Base-by-base conservation (phyloP, 2,113 vertebrate genomes). In the Melanocharis versteri region DNA sequence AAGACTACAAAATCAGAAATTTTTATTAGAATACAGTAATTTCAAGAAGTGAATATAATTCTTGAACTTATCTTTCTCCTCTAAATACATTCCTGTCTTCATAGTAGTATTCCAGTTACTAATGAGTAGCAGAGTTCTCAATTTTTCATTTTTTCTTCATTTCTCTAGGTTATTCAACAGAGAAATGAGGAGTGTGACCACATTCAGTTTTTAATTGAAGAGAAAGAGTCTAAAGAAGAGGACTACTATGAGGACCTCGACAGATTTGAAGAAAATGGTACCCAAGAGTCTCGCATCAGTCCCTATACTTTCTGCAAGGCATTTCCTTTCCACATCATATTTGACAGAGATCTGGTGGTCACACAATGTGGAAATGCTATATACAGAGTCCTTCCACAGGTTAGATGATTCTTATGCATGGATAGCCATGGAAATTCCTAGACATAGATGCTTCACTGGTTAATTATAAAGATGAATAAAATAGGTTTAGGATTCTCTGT, bases 291-390 rank as follows among this genome's bases (percentile, higher is more conserved):
- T 71, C 98, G 99, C 35, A 99, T 99, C 96, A 99, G 99, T 87
- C 99, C 99, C 1, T 99, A 99, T 80, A 99, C 99, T 6, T 99
- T 99, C 95, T 99, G 99, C 98, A 99, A 99, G 93, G 99, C 99
- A 48, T 99, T 99, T 95, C 99, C 99, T 39, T 99, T 99, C 89
- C 99, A 99, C 94, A 98, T 99, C 89, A 99, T 99, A 98, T 99
- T 99, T 93, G 99, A 99, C 97, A 98, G 98, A 97, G 98, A 99
- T 94, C 97, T 99, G 48, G 98, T 99, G 97, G 99, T 99, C 92
- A 99, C 99, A 0, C 99, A 99, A 80, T 99, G 99, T 89, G 99
- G 99, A 56, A 99, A 99, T 35, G 99, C 99, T 92, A 99, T 99
- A 89, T 99, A 99, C 97, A 98, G 99, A 94, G 99, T 99, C 37